Evolutionary conservation across 2,113 vertebrate species (phyloP).

Genomic region (Hemicordylus capensis): DNA sequence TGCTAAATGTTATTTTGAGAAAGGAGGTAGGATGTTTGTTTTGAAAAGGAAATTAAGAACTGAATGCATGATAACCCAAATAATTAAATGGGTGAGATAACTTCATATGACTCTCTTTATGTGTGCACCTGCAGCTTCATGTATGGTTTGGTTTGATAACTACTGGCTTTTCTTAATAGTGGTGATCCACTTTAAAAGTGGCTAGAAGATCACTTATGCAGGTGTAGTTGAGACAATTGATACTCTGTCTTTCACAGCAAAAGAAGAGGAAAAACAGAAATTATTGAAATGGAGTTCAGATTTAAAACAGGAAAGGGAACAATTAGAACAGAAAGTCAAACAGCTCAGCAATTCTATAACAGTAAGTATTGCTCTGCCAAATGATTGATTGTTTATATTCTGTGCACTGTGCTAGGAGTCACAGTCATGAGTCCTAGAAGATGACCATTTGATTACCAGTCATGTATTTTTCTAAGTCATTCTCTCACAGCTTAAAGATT

Average conservation of each 20-base stretch:
- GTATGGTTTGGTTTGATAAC: not conserved
- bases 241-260: constrained; percentile 78
- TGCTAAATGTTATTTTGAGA: constrained; percentile 25
- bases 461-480: not conserved
- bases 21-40: constrained; percentile 25
- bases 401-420: not conserved
- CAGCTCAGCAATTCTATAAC: constrained; percentile 96
- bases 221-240: constrained; percentile 15
- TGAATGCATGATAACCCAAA: constrained; percentile 15
- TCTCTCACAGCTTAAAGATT: not conserved
- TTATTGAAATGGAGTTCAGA: constrained; percentile 97
- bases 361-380: constrained; percentile 74
- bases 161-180: constrained; percentile 5
- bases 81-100: constrained; percentile 27
- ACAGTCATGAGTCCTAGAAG: not conserved
- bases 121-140: not conserved
- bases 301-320: constrained; percentile 94
- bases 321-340: constrained; percentile 96
- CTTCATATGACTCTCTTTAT: not conserved
- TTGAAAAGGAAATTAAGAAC: constrained; percentile 35
- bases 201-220: constrained; percentile 8
- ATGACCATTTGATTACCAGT: not conserved
- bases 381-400: constrained; percentile 15
- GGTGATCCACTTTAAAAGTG: not conserved
- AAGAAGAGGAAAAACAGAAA: constrained; percentile 99